Percentiles rank a stretch among this genome's conserved stretches.
Conservation (phyloP, 2,797 vertebrate species). For the Sebastes nivosus region DNA sequence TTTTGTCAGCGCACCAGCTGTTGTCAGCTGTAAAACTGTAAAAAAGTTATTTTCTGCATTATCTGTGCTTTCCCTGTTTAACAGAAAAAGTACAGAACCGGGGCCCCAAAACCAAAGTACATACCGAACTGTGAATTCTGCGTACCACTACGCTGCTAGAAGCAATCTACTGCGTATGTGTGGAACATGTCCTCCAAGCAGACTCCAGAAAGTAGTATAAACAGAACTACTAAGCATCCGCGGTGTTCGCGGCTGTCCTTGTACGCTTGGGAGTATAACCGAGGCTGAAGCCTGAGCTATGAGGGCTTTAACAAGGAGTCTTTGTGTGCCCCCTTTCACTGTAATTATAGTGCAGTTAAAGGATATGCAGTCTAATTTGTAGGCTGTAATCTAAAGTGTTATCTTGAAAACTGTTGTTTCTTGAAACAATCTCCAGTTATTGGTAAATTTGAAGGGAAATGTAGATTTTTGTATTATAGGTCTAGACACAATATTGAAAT, state of each 20-base stretch:
- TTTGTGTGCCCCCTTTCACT: neutral
- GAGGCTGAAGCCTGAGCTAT: neutral
- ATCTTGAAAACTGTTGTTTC: neutral
- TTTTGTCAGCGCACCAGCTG: no score
- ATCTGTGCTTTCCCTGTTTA: no score
- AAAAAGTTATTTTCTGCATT: no score
- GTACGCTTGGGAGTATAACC: neutral
- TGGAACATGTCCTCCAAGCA: neutral
- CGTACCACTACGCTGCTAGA: no score
- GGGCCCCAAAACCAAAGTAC: fast-evolving
- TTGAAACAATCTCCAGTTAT: neutral
- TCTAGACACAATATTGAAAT: neutral
- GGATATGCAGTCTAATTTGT: neutral
- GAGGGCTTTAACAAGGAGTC: neutral
- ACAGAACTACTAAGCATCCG: neutral
- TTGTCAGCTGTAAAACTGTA: no score
- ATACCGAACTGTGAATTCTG: no score
- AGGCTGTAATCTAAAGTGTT: neutral
- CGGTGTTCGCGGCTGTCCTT: neutral
- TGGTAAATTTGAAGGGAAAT: neutral
- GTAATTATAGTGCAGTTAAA: neutral
- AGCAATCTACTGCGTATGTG: no score
- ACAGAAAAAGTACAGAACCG: no score
- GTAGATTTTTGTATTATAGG: neutral
- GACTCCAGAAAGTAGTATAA: neutral